Base-by-base conservation (phyloP, 2,888 invertebrate species). In the Abscondita cerata region DNA sequence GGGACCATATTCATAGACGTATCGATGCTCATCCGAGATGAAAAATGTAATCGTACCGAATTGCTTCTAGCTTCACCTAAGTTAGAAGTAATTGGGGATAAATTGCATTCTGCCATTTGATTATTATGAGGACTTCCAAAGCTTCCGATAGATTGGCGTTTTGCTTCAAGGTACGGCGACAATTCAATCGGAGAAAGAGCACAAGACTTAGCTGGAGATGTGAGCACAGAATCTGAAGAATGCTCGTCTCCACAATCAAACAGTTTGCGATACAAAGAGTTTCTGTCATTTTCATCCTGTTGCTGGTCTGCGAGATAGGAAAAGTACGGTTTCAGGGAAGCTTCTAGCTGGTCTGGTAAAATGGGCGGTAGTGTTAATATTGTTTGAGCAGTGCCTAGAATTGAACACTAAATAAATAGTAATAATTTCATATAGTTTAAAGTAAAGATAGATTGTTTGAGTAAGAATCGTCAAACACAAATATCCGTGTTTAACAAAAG, bases 311-410 rank as follows among this genome's bases (percentile, higher is more conserved):
- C 79, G 25, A 82, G 85, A 71, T 83, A 87, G 34, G 84, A 86
- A 74, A 84, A 87, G 77, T 85, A 90, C 41, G 87, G 86, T 74
- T 84, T 83, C 15, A 90, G 79, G 33, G 83, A 78, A 70, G 85
- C 84, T 78, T 88, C 88, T 16, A 90, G 73, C 73, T 87, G 84
- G 53, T 82, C 79, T 1, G 89, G 89, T 33, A 90, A 77, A 69
- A 83, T 78, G 16, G 86, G 83, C 52, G 90, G 89, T 61, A 90
- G 76, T 20, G 87, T 85, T 65, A 90, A 80, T 59, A 85, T 77
- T 20, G 90, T 90, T 79, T 90, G 90, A 38, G 85, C 83, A 81
- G 84, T 85, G 78, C 82, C 89, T 89, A 59, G 71, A 66, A 68
- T 2, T n/a, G 2, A 36, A 36, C 36, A 36, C n/a, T n/a, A n/a